Percentiles rank a stretch among this genome's conserved stretches.
Evolutionary conservation across 2,888 invertebrate species (phyloP).

Genomic region (Blera fallax): DNA sequence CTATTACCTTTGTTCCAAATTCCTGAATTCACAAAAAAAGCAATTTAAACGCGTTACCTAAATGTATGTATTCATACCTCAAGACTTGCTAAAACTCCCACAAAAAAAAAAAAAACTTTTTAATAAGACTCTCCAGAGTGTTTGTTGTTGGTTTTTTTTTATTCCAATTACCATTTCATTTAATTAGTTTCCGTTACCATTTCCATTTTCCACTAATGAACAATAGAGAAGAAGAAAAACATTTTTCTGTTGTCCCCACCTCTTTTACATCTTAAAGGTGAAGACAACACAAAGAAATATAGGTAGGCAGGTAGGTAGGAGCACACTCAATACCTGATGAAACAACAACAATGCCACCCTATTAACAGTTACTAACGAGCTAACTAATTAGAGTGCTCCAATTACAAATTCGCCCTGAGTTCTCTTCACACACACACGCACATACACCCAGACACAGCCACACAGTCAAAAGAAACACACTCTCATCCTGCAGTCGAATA

Average conservation of each 20-base stretch:
- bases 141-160: neutral
- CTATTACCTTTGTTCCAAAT: neutral
- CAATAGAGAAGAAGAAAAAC: conserved; percentile 50
- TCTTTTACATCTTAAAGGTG: neutral
- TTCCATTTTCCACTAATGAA: conserved; percentile 73
- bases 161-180: conserved; percentile 67
- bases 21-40: neutral
- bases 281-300: conserved; percentile 22
- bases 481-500: neutral
- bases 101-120: conserved; percentile 51
- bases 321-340: conserved; percentile 2
- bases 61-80: conserved; percentile 5
- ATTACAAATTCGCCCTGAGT: conserved; percentile 66
- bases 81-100: neutral
- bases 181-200: conserved; percentile 71
- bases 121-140: conserved; percentile 10
- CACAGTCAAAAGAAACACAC: neutral
- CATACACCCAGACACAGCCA: neutral
- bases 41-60: neutral
- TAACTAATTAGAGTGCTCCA: conserved; percentile 72
- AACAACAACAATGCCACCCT: conserved; percentile 68
- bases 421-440: neutral
- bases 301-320: neutral
- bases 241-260: conserved; percentile 5
- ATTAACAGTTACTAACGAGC: conserved; percentile 73